These are phyloP conservation scores for Isaurus tuberculatus DNA, from an alignment of 92 coral and sea anemone genomes.

Conservation along the genomic window DNA sequence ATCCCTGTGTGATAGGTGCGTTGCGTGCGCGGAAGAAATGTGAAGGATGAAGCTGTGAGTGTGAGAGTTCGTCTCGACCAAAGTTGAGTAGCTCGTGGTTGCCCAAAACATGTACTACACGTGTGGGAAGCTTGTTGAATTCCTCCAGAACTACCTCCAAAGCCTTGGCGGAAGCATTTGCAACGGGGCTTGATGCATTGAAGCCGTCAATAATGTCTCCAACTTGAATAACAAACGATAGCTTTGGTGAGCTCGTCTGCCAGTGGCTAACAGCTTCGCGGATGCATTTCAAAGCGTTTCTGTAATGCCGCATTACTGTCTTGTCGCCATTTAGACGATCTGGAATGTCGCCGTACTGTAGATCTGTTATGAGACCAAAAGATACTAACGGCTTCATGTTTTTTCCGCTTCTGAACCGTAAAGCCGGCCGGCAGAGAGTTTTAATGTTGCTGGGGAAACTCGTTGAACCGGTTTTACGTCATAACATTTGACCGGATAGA, in stretches of 20 bases:
- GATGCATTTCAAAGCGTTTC: conserved; percentile 55
- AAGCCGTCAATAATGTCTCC: conserved; percentile 82
- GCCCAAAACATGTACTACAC: conserved; percentile 73
- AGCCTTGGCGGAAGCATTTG: conserved; percentile 57
- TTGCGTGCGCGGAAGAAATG: conserved; percentile 22
- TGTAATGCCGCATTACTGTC: conserved; percentile 70
- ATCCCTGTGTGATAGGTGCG: conserved; percentile 1
- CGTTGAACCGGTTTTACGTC: conserved; percentile 3
- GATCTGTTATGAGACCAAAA: conserved; percentile 75
- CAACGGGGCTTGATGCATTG: conserved; percentile 36
- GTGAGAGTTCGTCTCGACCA: conserved; percentile 59
- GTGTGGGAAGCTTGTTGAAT: conserved; percentile 61
- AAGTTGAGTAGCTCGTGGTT: conserved; percentile 82
- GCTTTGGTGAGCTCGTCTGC: conserved; percentile 46
- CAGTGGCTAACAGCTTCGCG: conserved; percentile 69
- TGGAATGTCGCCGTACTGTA: conserved; percentile 74
- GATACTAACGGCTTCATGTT: conserved; percentile 49
- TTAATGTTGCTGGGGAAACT: neutral
- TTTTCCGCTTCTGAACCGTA: no score
- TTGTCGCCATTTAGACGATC: conserved; percentile 54
- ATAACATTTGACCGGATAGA: neutral
- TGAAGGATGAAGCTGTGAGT: conserved; percentile 49
- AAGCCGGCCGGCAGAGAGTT: neutral
- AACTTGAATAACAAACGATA: conserved; percentile 70
- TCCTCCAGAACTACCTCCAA: conserved; percentile 64